Conservation (phyloP, 2,113 vertebrate species). For the Colius striatus region DNA sequence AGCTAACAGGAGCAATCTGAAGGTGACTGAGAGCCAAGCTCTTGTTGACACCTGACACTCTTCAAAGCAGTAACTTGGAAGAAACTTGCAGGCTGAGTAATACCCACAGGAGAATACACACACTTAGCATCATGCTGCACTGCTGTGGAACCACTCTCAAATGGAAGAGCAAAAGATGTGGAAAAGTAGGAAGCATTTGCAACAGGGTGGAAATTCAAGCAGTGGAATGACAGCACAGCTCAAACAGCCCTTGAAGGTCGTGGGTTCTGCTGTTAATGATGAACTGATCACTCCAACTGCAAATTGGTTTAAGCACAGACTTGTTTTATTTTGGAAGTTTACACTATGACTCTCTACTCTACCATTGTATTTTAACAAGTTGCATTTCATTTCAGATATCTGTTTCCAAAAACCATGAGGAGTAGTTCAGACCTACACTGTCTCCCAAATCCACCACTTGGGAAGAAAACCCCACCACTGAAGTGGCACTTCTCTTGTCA, state of each 20-base stretch:
- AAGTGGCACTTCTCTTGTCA: background rate
- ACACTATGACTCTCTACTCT: background rate
- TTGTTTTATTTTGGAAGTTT: background rate
- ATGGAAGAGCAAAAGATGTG: background rate
- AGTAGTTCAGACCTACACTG: background rate
- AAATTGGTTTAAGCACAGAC: background rate
- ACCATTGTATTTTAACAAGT: background rate
- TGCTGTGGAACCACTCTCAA: background rate
- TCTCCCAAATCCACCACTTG: background rate
- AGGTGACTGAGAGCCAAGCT: background rate
- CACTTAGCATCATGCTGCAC: rapidly evolving
- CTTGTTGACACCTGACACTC: background rate
- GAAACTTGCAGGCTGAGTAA: background rate
- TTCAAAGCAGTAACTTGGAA: background rate
- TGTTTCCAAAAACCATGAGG: background rate
- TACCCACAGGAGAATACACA: background rate
- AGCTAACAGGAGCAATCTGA: background rate
- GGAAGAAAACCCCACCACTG: background rate
- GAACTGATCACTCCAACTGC: rapidly evolving
- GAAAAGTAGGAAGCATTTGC: background rate
- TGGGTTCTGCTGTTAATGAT: background rate
- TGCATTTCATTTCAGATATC: background rate
- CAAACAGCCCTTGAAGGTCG: background rate
- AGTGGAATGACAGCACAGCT: background rate
- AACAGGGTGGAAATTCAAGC: background rate